Base-by-base conservation (phyloP, 2,113 vertebrate species). In the Cacatua alba region DNA sequence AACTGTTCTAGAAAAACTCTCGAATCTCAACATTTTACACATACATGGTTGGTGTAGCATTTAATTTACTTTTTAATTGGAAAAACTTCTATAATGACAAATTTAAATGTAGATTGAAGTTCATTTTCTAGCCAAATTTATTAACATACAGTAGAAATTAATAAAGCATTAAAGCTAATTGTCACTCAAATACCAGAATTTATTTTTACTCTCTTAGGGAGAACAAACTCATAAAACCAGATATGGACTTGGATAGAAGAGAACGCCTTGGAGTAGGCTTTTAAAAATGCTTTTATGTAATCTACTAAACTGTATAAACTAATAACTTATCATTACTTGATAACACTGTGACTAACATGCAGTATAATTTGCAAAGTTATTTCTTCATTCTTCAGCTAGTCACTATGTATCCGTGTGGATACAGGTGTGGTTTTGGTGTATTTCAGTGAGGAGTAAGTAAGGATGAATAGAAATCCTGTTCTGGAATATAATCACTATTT, bases 201-300 rank as follows among this genome's bases (percentile, higher is more conserved):
- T 90, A 26, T 86, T 93, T 53, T 48, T 86, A 17, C 69, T 94
- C 17, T 82, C 51, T 85, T 92, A 69, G 28, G 78, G 74, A 94
- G 96, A 68, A 57, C 69, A 53, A 70, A 63, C 37, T 86, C 29
- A 71, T 88, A 80, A 89, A 96, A 96, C 24, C 60, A 57, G 25
- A 17, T 57, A 55, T 4, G 77, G 46, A 77, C 49, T 82, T 90
- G 88, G 64, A 90, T 94, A 91, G 83, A 95, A 72, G 23, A 95
- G 81, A 85, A 96, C 88, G 88, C 67, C 86, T 93, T 70, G 26
- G 14, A 52, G 29, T 44, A 62, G 35, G 4, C 23, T 60, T 87
- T 88, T 17, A 24, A 59, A 64, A 62, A 41, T 53, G 3, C 25
- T 49, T 69, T 49, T 67, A 67, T 43, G 24, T 70, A 68, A 59